A percentile compares a stretch with the other conserved stretches of the same genome.
These are phyloP conservation scores for Terrapene triunguis DNA, from an alignment of 2,113 vertebrate species.

Conservation along the genomic window DNA sequence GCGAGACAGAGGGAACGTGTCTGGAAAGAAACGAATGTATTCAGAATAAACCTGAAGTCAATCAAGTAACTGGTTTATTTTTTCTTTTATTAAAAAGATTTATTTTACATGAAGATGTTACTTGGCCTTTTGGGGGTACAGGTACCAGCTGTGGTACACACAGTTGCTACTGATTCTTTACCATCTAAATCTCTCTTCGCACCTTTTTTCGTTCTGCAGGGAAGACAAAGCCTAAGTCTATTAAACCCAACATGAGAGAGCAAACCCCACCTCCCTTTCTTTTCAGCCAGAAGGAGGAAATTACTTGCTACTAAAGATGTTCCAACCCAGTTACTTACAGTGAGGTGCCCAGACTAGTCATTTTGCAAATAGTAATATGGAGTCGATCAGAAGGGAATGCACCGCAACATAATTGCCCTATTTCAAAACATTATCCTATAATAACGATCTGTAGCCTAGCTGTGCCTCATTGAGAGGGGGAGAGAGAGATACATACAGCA, in stretches of 20 bases:
- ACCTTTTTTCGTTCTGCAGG: not conserved
- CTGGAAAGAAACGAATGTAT: conserved; percentile 6
- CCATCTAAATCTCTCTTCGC: not conserved
- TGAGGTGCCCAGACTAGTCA: not conserved
- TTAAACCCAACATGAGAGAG: not conserved
- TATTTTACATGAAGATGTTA: conserved; percentile 24
- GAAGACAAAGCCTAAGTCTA: not conserved
- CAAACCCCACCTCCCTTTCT: not conserved
- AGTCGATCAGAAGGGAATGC: conserved; percentile 17
- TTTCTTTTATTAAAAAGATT: conserved; percentile 45
- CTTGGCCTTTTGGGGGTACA: not conserved
- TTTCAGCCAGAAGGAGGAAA: conserved; percentile 25
- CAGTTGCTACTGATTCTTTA: not conserved
- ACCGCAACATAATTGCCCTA: not conserved
- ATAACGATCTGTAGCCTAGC: not conserved
- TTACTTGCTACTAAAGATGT: conserved; percentile 16
- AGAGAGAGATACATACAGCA: not conserved
- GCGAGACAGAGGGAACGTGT: not conserved
- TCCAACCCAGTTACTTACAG: not conserved
- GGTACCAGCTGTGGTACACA: not conserved
- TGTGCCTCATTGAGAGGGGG: not conserved
- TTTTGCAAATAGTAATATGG: conserved; percentile 24
- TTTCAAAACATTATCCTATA: not conserved
- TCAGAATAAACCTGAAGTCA: not conserved
- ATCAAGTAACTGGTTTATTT: conserved; percentile 10